Evolutionary conservation across 2,888 invertebrate species (phyloP), one percentile per base, ranked within the genome.

Genomic region (Nymphalis urticae): DNA sequence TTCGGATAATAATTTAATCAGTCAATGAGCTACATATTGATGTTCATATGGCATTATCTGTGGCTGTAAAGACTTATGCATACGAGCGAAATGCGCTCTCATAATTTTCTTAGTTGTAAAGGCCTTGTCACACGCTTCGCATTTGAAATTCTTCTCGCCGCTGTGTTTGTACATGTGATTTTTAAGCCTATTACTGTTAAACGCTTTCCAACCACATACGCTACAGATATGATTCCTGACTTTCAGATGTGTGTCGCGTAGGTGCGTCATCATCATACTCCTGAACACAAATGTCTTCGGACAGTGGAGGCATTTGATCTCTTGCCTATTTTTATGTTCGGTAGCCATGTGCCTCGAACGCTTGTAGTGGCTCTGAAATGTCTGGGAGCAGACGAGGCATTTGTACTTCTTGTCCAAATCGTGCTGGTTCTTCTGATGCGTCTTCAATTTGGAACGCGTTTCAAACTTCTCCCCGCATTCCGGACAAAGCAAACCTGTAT

Each of bases 141-240:
- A 92, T 51, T 89, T 89, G 61, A 92, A 92, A 66, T 90, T 91
- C 81, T 92, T 92, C 75, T 92, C 92, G 0, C 92, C 91, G 32
- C 90, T 91, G 48, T 92, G 92, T 42, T 91, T 92, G 36, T 86
- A 91, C 92, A 92, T 92, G 67, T 92, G 92, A 32, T 89, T 89
- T 74, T 93, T 93, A 64, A 95, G 79, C 0, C 94, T 82, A 62
- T 93, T 92, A 32, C 88, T 92, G 59, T 86, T 89, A 51, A 89
- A 90, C 0, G 92, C 89, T 62, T 87, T 89, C 86, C 86, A 91
- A 0, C 91, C 92, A 32, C 92, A 92, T 0, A 92, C 84, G 0
- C 87, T 81, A 68, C 92, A 92, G 0, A 86, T 78, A 51, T 89
- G 85, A 51, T 91, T 88, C 13, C 90, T 77, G 0, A 89, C 88